Evolutionary conservation across 2,113 vertebrate genomes (phyloP), one percentile per base, ranked within the genome.

Genomic region (Vanacampus margaritifer): DNA sequence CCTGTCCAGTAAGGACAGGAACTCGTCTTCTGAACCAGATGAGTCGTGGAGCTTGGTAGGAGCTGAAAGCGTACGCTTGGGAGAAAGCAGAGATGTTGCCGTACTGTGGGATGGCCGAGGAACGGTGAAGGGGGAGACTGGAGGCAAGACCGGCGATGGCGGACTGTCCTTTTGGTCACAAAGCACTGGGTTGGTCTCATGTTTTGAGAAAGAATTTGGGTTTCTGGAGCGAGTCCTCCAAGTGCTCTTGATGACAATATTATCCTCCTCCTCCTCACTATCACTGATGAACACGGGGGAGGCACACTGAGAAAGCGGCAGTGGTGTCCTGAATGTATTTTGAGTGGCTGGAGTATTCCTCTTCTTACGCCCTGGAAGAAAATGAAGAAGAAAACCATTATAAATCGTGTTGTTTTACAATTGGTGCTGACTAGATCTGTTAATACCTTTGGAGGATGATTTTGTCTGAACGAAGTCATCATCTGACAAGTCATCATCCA

Each of bases 1-100:
- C 37, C 92, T 86, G 16, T 94, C 93, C 58, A 96, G 78, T 12
- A 96, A 72, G 0, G 92, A 92, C 5, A 70, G 86, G 67, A 95
- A 93, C 82, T 93, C 92, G 1, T 94, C 93, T 0, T 93, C 92
- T 0, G 94, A 95, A 79, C 90, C 91, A 2, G 64, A 78, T 0
- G 91, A 89, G 17, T 87, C 76, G 0, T 86, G 76, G 24, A 79
- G 41, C n/a, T 48, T 79, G 8, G 67, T 46, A 2, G 84, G 84
- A 0, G 68, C 69, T 10, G 85, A 86, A 37, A 78, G 26, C 0
- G 73, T 81, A n/a, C 68, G 72, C 54, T 78, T 85, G 3, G 86
- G 66, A 10, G 70, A 39, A 1, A 37, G 26, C 36, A 51, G 36
- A 5, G 68, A 32, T 16, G 60, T 32, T 10, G 1, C 6, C 43